A percentile compares a stretch with the other conserved stretches of the same genome.
These are phyloP conservation scores for Peromyscus californicus DNA, from an alignment of 2,113 vertebrate species.

Conservation along the genomic window DNA sequence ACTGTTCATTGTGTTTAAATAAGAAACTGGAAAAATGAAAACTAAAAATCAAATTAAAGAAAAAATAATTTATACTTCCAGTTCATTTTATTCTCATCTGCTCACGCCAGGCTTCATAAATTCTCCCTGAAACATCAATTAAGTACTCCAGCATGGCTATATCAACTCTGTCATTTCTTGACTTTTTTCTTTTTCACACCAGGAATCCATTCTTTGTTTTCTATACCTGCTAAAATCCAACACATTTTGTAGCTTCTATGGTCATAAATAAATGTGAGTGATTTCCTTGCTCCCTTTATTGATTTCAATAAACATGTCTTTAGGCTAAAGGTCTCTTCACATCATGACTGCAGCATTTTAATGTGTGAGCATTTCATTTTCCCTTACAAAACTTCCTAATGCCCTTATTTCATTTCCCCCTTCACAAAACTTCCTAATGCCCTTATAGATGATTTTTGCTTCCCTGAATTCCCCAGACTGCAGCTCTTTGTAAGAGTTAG, in stretches of 20 bases:
- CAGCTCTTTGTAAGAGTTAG: neutral
- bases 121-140: neutral
- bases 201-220: neutral
- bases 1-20: neutral
- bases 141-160: neutral
- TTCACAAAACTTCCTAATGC: neutral
- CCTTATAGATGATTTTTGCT: neutral
- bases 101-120: neutral
- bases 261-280: too few species aligned
- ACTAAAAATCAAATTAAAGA: neutral
- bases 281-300: neutral
- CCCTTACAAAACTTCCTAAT: neutral
- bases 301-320: neutral
- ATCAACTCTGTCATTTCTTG: neutral
- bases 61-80: neutral
- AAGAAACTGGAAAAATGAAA: neutral
- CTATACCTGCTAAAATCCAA: neutral
- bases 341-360: neutral
- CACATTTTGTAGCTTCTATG: neutral
- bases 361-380: neutral
- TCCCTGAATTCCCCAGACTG: neutral
- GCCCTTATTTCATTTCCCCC: neutral
- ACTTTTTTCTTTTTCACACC: neutral
- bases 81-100: neutral
- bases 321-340: neutral